phyloP scores from a whole-genome alignment of 2,113 vertebrate species.

The Numenius arquata region DNA sequence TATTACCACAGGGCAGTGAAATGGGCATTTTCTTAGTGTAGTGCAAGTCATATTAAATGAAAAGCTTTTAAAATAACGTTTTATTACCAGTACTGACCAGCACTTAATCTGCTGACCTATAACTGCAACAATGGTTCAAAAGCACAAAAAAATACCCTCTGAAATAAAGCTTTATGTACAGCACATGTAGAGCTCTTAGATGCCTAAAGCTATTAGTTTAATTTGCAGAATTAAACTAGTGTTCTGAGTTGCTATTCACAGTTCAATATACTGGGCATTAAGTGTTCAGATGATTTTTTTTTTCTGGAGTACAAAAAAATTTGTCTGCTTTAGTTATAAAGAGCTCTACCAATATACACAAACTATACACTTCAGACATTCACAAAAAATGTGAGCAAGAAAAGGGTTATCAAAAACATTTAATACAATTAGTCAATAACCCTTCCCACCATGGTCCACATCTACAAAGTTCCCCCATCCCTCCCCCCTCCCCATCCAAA shows the following conservation, averaged over 20 bases:
- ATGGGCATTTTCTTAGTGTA: slow-evolving; percentile 30
- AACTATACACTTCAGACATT: slow-evolving; percentile 82
- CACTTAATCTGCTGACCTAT: slow-evolving; percentile 40
- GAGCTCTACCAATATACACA: slow-evolving; percentile 80
- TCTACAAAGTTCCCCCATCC: slow-evolving; percentile 72
- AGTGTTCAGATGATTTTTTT: slow-evolving; percentile 39
- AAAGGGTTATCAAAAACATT: slow-evolving; percentile 82
- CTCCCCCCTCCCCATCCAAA: slow-evolving; percentile 45
- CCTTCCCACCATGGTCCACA: slow-evolving; percentile 76
- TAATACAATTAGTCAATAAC: slow-evolving; percentile 80
- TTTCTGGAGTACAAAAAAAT: slow-evolving; percentile 72
- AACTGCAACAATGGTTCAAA: slow-evolving; percentile 42
- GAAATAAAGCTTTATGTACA: slow-evolving; percentile 81
- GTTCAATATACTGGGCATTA: slow-evolving; percentile 53
- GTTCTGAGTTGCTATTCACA: slow-evolving; percentile 51
- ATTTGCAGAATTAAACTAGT: slow-evolving; percentile 52
- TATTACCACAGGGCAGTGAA: slow-evolving; percentile 55
- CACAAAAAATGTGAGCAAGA: slow-evolving; percentile 79
- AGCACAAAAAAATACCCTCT: slow-evolving; percentile 66
- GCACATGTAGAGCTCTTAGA: slow-evolving; percentile 76
- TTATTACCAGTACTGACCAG: slow-evolving; percentile 73
- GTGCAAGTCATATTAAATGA: slow-evolving; percentile 38
- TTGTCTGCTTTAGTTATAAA: slow-evolving; percentile 76
- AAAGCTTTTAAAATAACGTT: slow-evolving; percentile 59
- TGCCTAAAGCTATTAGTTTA: slow-evolving; percentile 66